Evolutionary conservation across 35 echinoderm and acorn worm species (phyloP).

Genomic region (Heliocidaris tuberculata): DNA sequence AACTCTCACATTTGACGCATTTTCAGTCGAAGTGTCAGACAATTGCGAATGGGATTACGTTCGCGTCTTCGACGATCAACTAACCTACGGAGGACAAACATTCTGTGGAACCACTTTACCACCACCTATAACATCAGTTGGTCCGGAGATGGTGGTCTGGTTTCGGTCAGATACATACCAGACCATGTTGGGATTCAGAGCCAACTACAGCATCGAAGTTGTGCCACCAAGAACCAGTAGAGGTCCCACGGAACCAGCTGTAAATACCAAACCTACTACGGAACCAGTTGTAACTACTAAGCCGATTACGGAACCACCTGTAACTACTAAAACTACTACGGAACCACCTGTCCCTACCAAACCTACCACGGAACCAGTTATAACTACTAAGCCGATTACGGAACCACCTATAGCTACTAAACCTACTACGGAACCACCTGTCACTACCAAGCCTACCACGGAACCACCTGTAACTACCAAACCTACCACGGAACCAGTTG

Average conservation of each 20-base stretch:
- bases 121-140: background rate
- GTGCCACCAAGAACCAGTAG: background rate
- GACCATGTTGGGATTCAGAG: background rate
- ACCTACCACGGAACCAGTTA: background rate
- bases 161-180: background rate
- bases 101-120: slow-evolving; percentile 13
- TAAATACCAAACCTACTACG: background rate
- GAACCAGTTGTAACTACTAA: background rate
- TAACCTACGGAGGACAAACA: background rate
- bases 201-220: background rate
- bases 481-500: background rate
- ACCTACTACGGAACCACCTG: background rate
- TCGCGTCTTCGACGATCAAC: background rate
- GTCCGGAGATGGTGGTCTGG: background rate
- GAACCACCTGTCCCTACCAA: background rate
- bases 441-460: background rate
- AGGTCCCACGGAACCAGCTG: background rate
- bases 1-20: slow-evolving; percentile 4
- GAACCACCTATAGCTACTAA: background rate
- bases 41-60: background rate
- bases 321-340: background rate
- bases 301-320: background rate
- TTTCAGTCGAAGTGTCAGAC: background rate
- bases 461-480: background rate
- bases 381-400: background rate